Evolutionary conservation across 2,113 vertebrate species (phyloP).

Genomic region (Heterotilapia buettikoferi): DNA sequence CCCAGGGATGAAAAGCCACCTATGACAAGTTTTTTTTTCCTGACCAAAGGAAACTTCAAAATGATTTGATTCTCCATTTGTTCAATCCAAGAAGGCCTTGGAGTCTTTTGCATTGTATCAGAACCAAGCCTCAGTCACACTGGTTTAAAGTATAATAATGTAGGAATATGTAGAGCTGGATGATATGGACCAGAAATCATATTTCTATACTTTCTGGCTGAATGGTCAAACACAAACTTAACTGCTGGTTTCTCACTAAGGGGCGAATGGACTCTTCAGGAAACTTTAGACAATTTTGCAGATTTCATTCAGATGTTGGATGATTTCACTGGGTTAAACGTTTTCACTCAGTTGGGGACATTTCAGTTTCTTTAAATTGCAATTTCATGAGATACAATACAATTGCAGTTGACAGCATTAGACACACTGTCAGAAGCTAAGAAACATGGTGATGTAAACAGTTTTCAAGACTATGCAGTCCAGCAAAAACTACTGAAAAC

Average conservation of each 20-base stretch:
- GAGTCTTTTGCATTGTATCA: not conserved
- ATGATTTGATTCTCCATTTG: not conserved
- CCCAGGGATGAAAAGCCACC: constrained; percentile 17
- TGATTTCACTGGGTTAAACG: not conserved
- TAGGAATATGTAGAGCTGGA: not conserved
- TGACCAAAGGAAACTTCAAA: not conserved
- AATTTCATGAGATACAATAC: not conserved
- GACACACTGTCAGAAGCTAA: not conserved
- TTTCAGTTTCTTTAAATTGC: not conserved
- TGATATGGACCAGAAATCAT: not conserved
- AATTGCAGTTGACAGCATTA: not conserved
- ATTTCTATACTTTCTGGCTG: not conserved
- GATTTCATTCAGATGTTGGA: not conserved
- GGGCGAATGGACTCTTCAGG: not conserved
- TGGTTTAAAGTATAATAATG: not conserved
- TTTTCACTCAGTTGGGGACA: not conserved
- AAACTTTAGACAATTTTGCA: not conserved
- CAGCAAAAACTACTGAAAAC: too few relatives aligned
- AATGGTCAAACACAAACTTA: not conserved
- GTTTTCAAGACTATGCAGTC: too few relatives aligned
- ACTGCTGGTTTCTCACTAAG: not conserved
- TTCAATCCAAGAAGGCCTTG: not conserved
- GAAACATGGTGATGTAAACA: not conserved
- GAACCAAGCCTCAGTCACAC: not conserved
- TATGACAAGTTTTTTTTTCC: not conserved